These are phyloP conservation scores for Dicranocentrus wangi DNA, from an alignment of 2,888 invertebrate species.

Conservation along the genomic window DNA sequence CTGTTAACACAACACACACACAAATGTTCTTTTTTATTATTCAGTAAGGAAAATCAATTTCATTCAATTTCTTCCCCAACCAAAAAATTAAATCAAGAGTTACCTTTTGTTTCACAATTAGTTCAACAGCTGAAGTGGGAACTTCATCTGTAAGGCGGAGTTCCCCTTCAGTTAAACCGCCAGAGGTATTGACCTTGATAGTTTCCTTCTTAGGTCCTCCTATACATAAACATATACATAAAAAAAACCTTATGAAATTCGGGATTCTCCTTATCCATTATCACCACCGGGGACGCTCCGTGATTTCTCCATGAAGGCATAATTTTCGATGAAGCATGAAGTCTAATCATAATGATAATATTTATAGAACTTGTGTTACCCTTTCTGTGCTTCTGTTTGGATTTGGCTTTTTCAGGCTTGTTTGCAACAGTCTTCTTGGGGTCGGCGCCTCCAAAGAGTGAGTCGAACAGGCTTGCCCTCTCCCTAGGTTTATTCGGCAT, in stretches of 20 bases:
- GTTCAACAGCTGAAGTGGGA: slow-evolving; percentile 93
- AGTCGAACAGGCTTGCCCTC: slow-evolving; percentile 63
- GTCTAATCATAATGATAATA: too few relatives aligned
- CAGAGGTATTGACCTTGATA: slow-evolving; percentile 53
- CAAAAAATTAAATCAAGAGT: slow-evolving; percentile 2
- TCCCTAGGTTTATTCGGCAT: slow-evolving; percentile 44
- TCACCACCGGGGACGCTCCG: too few relatives aligned
- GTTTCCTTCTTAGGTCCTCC: slow-evolving; percentile 53
- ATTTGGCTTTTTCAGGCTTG: slow-evolving; percentile 46
- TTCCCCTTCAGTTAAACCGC: slow-evolving; percentile 53
- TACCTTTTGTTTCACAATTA: slow-evolving; percentile 95
- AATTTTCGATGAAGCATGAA: not conserved
- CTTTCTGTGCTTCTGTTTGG: slow-evolving; percentile 46
- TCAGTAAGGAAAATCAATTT: too few relatives aligned
- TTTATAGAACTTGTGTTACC: too few relatives aligned
- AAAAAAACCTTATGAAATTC: not conserved
- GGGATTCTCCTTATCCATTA: too few relatives aligned
- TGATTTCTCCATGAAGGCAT: not conserved
- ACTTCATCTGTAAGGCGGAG: slow-evolving; percentile 82
- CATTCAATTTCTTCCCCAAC: too few relatives aligned
- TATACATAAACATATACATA: slow-evolving; percentile 1
- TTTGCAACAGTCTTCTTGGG: slow-evolving; percentile 25
- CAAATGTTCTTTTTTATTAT: too few relatives aligned
- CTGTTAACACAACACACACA: not conserved
- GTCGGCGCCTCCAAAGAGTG: slow-evolving; percentile 63